Percentiles rank a stretch among this genome's conserved stretches.
These are phyloP conservation scores for Conus canariensis DNA, from an alignment of 2,888 invertebrate species.

Conservation along the genomic window DNA sequence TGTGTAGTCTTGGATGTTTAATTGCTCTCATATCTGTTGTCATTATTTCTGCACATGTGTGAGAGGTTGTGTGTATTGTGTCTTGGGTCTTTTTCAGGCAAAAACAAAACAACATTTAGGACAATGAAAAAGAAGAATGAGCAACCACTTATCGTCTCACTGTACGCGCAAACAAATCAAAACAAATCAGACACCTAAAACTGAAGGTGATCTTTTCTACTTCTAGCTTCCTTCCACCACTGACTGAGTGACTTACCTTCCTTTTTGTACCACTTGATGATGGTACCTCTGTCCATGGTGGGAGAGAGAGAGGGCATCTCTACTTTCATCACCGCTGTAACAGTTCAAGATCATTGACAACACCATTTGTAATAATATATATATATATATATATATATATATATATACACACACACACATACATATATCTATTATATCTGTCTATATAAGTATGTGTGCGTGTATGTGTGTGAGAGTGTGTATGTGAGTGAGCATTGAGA, in stretches of 20 bases:
- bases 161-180: neutral
- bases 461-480: neutral
- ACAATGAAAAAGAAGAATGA: no score
- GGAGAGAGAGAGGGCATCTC: conserved; percentile 84
- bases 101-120: no score
- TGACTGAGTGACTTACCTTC: conserved; percentile 77
- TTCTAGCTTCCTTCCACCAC: no score
- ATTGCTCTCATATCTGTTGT: neutral
- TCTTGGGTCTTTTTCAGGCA: no score
- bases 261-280: conserved; percentile 75
- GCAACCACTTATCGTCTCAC: no score
- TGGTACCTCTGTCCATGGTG: conserved; percentile 84
- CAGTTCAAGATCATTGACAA: neutral
- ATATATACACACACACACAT: no score
- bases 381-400: no score
- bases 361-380: neutral
- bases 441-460: neutral
- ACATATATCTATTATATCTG: no score
- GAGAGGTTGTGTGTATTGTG: neutral
- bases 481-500: neutral
- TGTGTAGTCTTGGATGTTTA: neutral
- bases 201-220: no score
- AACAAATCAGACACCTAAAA: neutral
- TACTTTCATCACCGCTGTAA: conserved; percentile 66
- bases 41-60: neutral